A percentile compares a stretch with the other conserved stretches of the same genome.
These are phyloP conservation scores for Anarsia innoxiella DNA, from an alignment of 2,888 invertebrate genomes.

Conservation along the genomic window DNA sequence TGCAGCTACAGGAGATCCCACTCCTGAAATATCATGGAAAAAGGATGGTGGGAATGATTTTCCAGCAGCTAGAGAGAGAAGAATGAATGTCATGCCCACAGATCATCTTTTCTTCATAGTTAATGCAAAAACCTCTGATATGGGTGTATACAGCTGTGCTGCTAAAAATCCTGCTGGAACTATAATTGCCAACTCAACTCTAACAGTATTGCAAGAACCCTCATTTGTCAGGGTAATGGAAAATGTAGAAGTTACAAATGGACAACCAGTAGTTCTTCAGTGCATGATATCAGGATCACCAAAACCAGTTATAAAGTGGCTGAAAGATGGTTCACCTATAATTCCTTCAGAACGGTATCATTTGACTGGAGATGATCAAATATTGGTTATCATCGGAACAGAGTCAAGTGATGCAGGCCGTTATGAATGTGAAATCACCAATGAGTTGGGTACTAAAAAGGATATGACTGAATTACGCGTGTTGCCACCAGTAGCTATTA, in stretches of 20 bases:
- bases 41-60: constrained; percentile 96
- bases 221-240: constrained; percentile 90
- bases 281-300: constrained; percentile 92
- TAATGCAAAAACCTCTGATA: constrained; percentile 91
- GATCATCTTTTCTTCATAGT: constrained; percentile 95
- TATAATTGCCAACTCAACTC: constrained; percentile 89
- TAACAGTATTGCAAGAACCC: constrained; percentile 90
- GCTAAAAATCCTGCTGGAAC: constrained; percentile 93
- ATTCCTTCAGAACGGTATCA: constrained; percentile 87
- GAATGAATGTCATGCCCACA: constrained; percentile 93
- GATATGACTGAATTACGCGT: constrained; percentile 83
- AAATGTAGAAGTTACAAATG: constrained; percentile 86
- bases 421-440: constrained; percentile 93
- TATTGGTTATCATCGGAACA: constrained; percentile 90
- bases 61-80: constrained; percentile 93
- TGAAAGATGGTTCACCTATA: constrained; percentile 86
- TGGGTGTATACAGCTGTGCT: constrained; percentile 94
- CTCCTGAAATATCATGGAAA: constrained; percentile 92
- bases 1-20: constrained; percentile 91
- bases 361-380: constrained; percentile 90
- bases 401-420: constrained; percentile 85
- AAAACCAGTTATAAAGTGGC: constrained; percentile 87
- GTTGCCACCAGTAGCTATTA: constrained; percentile 74
- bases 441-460: constrained; percentile 85
- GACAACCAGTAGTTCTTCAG: constrained; percentile 89